Evolutionary conservation across 2,888 invertebrate species (phyloP).

Genomic region (Amiota minor): DNA sequence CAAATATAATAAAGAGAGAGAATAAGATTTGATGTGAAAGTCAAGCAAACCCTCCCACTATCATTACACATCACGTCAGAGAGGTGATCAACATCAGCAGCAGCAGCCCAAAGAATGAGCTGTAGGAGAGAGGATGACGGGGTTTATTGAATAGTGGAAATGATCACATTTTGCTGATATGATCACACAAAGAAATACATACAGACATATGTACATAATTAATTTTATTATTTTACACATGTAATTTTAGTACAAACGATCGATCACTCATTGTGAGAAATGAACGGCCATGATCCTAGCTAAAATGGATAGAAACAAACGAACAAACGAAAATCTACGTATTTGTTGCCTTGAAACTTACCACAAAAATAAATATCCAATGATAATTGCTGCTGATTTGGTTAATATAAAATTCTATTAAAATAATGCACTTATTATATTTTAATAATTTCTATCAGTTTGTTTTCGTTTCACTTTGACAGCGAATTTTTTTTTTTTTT

Average conservation of each 20-base stretch:
- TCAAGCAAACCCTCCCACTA: constrained; percentile 8
- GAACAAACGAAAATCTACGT: background rate
- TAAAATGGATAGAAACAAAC: background rate
- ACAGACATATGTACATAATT: too few relatives aligned
- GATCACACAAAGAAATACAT: too few relatives aligned
- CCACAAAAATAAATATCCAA: constrained; percentile 12
- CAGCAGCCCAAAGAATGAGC: too few relatives aligned
- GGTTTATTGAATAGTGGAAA: too few relatives aligned
- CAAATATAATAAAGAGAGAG: background rate
- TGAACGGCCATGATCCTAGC: constrained; percentile 4
- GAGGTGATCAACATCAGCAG: background rate
- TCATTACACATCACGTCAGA: background rate
- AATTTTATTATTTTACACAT: too few relatives aligned
- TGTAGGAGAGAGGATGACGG: too few relatives aligned
- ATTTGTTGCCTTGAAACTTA: background rate
- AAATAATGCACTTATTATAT: background rate
- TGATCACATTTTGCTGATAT: too few relatives aligned
- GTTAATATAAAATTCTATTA: background rate
- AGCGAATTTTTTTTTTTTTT: background rate
- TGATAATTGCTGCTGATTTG: background rate
- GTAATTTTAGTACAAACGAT: too few relatives aligned
- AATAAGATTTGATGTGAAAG: too few relatives aligned
- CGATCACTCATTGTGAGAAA: background rate
- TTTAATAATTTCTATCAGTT: background rate
- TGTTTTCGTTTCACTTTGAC: too few relatives aligned